These are phyloP conservation scores for Atractosteus spatula DNA, from an alignment of 2,113 vertebrate genomes.

Conservation along the genomic window DNA sequence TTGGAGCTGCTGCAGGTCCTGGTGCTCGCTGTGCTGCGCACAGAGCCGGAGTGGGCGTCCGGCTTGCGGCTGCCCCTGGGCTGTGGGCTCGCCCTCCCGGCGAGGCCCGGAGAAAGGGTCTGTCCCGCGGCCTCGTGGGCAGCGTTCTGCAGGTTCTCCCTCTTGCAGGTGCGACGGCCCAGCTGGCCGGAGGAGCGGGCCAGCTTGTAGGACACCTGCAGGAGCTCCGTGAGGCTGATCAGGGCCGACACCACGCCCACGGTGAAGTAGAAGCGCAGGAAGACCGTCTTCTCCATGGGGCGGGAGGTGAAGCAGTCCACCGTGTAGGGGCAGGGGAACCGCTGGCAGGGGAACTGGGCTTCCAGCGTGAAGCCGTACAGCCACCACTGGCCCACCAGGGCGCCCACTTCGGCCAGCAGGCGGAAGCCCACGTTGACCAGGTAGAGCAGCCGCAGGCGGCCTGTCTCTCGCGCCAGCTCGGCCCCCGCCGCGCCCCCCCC, in stretches of 20 bases:
- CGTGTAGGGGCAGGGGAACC: constrained; percentile 78
- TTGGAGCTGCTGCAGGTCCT: constrained; percentile 25
- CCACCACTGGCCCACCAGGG: constrained; percentile 76
- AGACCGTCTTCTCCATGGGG: constrained; percentile 86
- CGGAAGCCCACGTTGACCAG: constrained; percentile 77
- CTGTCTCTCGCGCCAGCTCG: not conserved
- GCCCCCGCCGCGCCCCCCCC: not conserved
- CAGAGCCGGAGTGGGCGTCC: constrained; percentile 17
- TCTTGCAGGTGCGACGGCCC: not conserved
- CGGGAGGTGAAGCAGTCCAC: constrained; percentile 92
- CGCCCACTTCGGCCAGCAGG: constrained; percentile 74
- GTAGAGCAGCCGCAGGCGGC: constrained; percentile 53
- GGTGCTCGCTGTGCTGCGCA: constrained; percentile 23
- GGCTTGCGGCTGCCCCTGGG: not conserved
- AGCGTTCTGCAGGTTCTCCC: constrained; percentile 24
- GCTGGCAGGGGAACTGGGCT: constrained; percentile 74
- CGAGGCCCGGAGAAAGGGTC: too few species aligned
- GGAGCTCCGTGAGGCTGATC: constrained; percentile 74
- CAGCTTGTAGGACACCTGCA: constrained; percentile 69
- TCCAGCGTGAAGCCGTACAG: constrained; percentile 85
- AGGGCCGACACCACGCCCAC: constrained; percentile 75
- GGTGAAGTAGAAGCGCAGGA: constrained; percentile 86
- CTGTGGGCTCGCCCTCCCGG: not conserved
- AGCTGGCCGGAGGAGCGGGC: constrained; percentile 18
- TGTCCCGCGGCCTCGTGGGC: not conserved